Base-by-base conservation (phyloP, 2,888 invertebrate species). In the Xylocampa areola region DNA sequence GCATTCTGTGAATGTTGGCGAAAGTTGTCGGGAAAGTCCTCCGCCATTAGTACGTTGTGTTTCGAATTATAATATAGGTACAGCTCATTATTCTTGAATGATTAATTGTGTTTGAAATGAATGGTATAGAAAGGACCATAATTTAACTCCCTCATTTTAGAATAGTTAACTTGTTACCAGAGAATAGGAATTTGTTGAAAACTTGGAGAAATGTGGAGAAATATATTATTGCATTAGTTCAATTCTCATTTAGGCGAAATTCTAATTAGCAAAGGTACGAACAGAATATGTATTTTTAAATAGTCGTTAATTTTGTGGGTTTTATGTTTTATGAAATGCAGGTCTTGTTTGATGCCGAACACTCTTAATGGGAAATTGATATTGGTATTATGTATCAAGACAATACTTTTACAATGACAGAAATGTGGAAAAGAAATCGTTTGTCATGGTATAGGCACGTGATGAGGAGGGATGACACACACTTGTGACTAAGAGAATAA, bases 11-110 rank as follows among this genome's bases (percentile, higher is more conserved):
- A 62, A 68, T 50, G 41, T 50, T 35, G 33, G 68, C 13, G 68
- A 65, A 62, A 68, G 65, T 65, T 23, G 44, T 45, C 41, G 69
- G 45, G 69, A 68, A 66, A 66, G 69, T 66, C 45, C 14, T 13
- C 25, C 2, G 21, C 45, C 44, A 40, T 54, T 44, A 54, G 30
- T 10, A 21, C 16, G 47, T 35, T 55, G 57, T 68, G 69, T 50
- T 68, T 49, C 36, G 65, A 65, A 65, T 65, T 50, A 69, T 47
- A 68, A 63, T 39, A 57, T 7, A n/a, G n/a, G n/a, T n/a, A 63
- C 25, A 11, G 14, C 49, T 68, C 63, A 54, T 66, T 68, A 55
- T 50, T 45, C 69, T 48, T 27, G 45, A 68, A 57, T 68, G 50
- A 66, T 66, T 66, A 66, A 66, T 65, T 69, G 55, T 39, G 30